These are phyloP conservation scores for Neuroscelio doddi DNA, from an alignment of 2,888 invertebrate genomes.

Conservation along the genomic window DNA sequence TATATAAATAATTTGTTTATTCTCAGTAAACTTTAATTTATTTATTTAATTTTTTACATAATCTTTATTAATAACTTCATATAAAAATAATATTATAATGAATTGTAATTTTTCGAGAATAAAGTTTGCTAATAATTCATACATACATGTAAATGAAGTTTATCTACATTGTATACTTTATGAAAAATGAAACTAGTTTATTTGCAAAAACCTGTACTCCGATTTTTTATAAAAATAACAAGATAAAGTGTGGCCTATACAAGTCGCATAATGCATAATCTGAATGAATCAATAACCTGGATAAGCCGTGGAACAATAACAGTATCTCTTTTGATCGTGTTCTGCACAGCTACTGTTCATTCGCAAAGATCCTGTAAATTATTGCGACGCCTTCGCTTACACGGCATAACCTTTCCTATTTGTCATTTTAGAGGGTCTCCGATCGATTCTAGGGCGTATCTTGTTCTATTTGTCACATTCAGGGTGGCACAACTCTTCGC, in stretches of 20 bases:
- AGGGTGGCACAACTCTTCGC: neutral
- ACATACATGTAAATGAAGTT: neutral
- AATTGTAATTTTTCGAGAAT: neutral
- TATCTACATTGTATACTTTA: too few relatives aligned
- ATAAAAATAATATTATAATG: neutral
- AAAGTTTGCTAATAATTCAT: neutral
- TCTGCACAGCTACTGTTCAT: conserved; percentile 11
- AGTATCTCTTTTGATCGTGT: conserved; percentile 29
- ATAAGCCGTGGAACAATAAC: conserved; percentile 8
- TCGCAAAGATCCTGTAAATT: neutral
- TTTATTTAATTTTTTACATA: too few relatives aligned
- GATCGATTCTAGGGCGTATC: conserved; percentile 21
- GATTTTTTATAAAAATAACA: too few relatives aligned
- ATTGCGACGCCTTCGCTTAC: neutral
- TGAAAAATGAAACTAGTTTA: too few relatives aligned
- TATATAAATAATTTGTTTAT: too few relatives aligned
- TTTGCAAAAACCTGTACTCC: too few relatives aligned
- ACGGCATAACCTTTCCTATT: conserved; percentile 11
- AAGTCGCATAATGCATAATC: too few relatives aligned
- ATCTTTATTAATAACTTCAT: neutral
- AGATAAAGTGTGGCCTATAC: too few relatives aligned
- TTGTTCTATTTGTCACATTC: conserved; percentile 25
- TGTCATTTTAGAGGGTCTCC: conserved; percentile 25
- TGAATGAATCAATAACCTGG: too few relatives aligned
- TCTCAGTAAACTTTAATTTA: too few relatives aligned